Evolutionary conservation across 2,888 invertebrate genomes (phyloP).

Genomic region (Malacosoma neustria): DNA sequence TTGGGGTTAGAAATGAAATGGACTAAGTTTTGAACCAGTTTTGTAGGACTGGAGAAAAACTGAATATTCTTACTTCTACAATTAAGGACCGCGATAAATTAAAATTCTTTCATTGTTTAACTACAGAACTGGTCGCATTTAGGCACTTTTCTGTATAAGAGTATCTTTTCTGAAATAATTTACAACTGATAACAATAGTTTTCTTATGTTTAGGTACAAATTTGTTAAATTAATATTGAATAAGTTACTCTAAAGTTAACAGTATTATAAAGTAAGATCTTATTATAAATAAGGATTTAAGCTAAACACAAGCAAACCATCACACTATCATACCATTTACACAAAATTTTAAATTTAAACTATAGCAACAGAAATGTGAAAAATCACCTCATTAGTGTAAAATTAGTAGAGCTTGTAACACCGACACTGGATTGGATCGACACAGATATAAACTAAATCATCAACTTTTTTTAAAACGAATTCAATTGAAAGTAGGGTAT

Average conservation of each 20-base stretch:
- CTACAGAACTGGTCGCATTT: not conserved
- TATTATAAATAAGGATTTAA: slow-evolving; percentile 18
- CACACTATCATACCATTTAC: slow-evolving; percentile 42
- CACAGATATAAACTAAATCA: slow-evolving; percentile 23
- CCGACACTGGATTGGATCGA: slow-evolving; percentile 41
- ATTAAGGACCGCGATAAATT: no score
- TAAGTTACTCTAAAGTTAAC: slow-evolving; percentile 38
- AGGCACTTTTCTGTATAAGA: slow-evolving; percentile 33
- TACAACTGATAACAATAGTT: no score
- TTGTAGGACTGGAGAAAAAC: not conserved
- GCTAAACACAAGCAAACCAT: slow-evolving; percentile 34
- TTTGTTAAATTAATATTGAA: no score
- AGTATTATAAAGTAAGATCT: slow-evolving; percentile 15
- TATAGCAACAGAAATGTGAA: slow-evolving; percentile 34
- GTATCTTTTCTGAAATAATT: slow-evolving; percentile 59
- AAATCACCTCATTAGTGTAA: slow-evolving; percentile 37
- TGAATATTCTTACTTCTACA: not conserved
- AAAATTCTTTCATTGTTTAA: not conserved
- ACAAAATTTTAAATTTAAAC: slow-evolving; percentile 25
- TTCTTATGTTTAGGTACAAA: no score
- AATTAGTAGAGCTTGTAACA: slow-evolving; percentile 64
- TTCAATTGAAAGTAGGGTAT: slow-evolving; percentile 3
- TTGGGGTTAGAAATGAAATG: not conserved
- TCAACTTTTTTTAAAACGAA: slow-evolving; percentile 4
- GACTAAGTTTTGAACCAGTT: not conserved